These are phyloP conservation scores for Gymnosoma rotundatum DNA, from an alignment of 2,888 invertebrate genomes.

Conservation along the genomic window DNA sequence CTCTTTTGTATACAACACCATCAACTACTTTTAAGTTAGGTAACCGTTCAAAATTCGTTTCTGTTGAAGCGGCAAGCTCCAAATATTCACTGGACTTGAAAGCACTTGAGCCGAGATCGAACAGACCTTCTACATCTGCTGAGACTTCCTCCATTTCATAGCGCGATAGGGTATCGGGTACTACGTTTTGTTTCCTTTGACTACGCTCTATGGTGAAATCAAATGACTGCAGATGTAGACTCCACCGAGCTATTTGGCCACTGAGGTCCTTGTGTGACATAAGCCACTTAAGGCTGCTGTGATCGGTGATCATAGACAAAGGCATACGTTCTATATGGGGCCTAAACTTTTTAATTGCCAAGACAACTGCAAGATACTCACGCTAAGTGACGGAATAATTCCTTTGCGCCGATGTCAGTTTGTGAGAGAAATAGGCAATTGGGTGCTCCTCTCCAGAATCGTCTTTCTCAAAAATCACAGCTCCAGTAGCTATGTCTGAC, in stretches of 20 bases:
- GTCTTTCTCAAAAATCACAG: not conserved
- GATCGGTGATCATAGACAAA: too few species aligned
- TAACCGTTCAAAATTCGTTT: not conserved
- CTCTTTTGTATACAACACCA: not conserved
- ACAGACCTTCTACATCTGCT: not conserved
- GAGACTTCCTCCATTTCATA: not conserved
- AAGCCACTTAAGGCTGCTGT: not conserved
- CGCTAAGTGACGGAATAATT: not conserved
- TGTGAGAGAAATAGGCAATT: not conserved
- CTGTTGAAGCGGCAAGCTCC: not conserved
- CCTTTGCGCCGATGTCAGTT: not conserved
- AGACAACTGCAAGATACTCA: not conserved
- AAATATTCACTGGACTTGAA: not conserved
- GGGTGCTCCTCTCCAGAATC: not conserved
- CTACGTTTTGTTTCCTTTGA: not conserved
- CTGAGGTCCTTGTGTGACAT: slow-evolving; percentile 1
- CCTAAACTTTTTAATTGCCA: not conserved
- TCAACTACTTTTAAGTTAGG: not conserved
- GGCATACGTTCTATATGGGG: not conserved
- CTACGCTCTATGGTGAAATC: not conserved
- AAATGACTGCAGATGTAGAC: not conserved
- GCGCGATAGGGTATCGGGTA: not conserved
- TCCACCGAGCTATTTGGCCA: not conserved
- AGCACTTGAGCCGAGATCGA: not conserved
- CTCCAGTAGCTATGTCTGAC: not conserved